Evolutionary conservation across 2,888 invertebrate species (phyloP).

Genomic region (Odiellus spinosus): DNA sequence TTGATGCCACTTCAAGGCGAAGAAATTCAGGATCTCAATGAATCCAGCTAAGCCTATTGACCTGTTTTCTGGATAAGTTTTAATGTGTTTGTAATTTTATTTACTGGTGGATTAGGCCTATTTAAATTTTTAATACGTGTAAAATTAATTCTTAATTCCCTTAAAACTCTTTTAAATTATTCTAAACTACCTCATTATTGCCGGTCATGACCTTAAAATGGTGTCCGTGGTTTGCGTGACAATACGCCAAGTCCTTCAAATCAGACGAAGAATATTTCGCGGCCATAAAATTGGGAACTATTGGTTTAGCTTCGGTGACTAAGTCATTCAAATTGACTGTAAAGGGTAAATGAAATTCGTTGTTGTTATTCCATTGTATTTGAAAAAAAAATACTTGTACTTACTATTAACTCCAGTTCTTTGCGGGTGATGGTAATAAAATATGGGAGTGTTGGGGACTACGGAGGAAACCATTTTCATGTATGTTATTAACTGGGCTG

Average conservation of each 20-base stretch:
- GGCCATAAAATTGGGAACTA: conserved; percentile 56
- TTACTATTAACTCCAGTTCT: conserved; percentile 53
- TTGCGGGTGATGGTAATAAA: conserved; percentile 67
- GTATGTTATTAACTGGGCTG: conserved; percentile 46
- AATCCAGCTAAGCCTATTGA: too few relatives aligned
- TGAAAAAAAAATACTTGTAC: too few relatives aligned
- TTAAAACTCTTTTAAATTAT: too few relatives aligned
- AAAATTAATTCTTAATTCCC: too few relatives aligned
- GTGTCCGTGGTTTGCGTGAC: conserved; percentile 23
- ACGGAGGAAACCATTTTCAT: conserved; percentile 47
- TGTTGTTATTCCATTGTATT: too few relatives aligned
- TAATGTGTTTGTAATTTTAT: too few relatives aligned
- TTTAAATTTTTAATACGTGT: too few relatives aligned
- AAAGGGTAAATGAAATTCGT: too few relatives aligned
- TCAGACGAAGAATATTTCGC: conserved; percentile 65
- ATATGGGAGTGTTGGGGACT: conserved; percentile 56
- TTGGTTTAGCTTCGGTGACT: conserved; percentile 7
- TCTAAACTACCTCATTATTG: conserved; percentile 12
- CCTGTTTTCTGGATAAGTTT: too few relatives aligned
- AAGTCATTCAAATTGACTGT: conserved; percentile 10
- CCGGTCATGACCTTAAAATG: conserved; percentile 17
- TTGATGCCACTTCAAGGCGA: too few relatives aligned
- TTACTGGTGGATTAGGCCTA: too few relatives aligned
- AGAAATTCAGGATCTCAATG: too few relatives aligned
- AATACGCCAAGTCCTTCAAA: conserved; percentile 48